Evolutionary conservation across 2,113 vertebrate genomes (phyloP).

Genomic region (Naja naja): DNA sequence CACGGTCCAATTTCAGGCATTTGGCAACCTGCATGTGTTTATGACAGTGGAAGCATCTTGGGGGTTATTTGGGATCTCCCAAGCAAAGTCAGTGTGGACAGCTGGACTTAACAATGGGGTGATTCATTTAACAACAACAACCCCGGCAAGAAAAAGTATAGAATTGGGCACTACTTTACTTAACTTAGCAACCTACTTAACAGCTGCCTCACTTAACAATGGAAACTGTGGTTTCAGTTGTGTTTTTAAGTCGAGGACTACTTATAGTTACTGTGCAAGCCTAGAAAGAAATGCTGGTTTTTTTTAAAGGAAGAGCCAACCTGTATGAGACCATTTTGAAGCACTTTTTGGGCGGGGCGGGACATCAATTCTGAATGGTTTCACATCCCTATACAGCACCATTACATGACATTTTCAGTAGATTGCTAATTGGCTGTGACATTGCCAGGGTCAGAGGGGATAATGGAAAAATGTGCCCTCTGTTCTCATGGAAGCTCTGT

Average conservation of each 20-base stretch:
- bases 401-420: neutral
- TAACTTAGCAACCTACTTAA: neutral
- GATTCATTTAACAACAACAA: neutral
- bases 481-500: neutral
- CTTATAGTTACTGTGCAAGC: neutral
- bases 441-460: neutral
- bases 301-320: neutral
- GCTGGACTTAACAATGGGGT: neutral
- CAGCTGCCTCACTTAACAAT: neutral
- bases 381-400: neutral
- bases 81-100: neutral
- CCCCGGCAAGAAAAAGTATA: neutral
- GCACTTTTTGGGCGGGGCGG: neutral
- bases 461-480: neutral
- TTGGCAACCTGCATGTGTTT: neutral
- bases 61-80: neutral
- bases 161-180: neutral
- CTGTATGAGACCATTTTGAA: neutral
- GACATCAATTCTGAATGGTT: neutral
- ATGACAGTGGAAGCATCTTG: neutral
- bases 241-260: neutral
- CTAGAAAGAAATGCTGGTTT: neutral
- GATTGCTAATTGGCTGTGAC: neutral
- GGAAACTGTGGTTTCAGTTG: neutral
- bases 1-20: too few relatives aligned